phyloP scores from a whole-genome alignment of 2,113 vertebrate species.

The Copsychus sechellarum region DNA sequence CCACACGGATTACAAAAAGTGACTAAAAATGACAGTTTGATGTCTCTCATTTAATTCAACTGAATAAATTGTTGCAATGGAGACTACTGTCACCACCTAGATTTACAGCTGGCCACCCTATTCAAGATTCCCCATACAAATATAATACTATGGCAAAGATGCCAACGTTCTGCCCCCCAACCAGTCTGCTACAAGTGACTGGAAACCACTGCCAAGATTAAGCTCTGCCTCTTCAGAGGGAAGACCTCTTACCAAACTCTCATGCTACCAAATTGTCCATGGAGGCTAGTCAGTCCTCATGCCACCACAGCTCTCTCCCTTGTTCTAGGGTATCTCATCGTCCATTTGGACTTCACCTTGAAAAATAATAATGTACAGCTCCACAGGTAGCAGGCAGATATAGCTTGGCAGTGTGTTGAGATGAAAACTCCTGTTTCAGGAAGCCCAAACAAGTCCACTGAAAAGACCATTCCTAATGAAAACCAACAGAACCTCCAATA shows the following conservation, averaged over 20 bases:
- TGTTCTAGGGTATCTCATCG: not conserved
- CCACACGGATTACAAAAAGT: not conserved
- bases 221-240: not conserved
- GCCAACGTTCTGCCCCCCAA: not conserved
- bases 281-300: not conserved
- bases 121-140: not conserved
- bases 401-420: not conserved
- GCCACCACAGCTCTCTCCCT: not conserved
- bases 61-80: not conserved
- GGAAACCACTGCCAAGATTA: not conserved
- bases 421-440: not conserved
- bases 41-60: rapidly evolving
- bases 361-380: not conserved
- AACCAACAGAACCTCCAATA: not conserved
- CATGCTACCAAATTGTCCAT: not conserved
- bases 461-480: not conserved
- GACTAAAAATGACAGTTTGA: not conserved
- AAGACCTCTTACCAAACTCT: rapidly evolving
- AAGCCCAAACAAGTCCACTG: not conserved
- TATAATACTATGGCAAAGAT: not conserved
- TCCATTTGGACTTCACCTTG: not conserved
- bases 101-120: not conserved
- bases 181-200: not conserved
- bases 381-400: not conserved
- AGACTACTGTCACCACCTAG: not conserved